Conservation (phyloP, 2,888 invertebrate species). For the Cheiracanthium punctorium region DNA sequence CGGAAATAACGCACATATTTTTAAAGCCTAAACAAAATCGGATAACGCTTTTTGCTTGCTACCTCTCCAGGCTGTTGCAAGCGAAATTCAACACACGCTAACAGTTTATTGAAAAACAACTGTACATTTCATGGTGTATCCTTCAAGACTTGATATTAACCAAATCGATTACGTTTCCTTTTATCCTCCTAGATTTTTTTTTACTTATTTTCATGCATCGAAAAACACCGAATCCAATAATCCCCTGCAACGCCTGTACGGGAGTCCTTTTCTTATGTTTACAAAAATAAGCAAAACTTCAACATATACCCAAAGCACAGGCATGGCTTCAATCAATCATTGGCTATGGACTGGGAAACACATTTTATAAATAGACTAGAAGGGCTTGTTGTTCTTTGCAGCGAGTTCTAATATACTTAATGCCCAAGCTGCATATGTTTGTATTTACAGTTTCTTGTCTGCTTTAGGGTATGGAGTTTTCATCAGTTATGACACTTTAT, state of each 20-base stretch:
- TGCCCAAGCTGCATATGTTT: conserved; percentile 21
- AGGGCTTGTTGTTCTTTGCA: neutral
- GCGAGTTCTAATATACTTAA: conserved; percentile 56
- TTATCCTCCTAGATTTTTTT: neutral
- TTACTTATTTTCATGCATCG: conserved; percentile 21
- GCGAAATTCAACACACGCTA: neutral
- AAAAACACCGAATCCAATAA: conserved; percentile 18
- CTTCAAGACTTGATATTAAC: conserved; percentile 6
- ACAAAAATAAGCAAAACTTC: conserved; percentile 24
- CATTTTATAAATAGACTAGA: conserved; percentile 37
- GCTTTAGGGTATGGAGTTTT: conserved; percentile 10
- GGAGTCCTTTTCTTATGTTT: neutral
- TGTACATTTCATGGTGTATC: neutral
- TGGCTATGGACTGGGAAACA: conserved; percentile 19
- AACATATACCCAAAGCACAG: conserved; percentile 14
- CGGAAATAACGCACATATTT: too few species aligned
- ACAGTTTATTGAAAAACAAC: conserved; percentile 3
- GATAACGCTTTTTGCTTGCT: neutral
- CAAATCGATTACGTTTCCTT: conserved; percentile 6
- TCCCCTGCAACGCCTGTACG: neutral
- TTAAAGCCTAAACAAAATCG: neutral
- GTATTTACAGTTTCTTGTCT: neutral
- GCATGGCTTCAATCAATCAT: conserved; percentile 52
- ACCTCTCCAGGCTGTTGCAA: neutral
- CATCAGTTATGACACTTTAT: conserved; percentile 21